Evolutionary conservation across 2,797 vertebrate species (phyloP), one percentile per base, ranked within the genome.

Genomic region (Petrocephalus schoutedeni): DNA sequence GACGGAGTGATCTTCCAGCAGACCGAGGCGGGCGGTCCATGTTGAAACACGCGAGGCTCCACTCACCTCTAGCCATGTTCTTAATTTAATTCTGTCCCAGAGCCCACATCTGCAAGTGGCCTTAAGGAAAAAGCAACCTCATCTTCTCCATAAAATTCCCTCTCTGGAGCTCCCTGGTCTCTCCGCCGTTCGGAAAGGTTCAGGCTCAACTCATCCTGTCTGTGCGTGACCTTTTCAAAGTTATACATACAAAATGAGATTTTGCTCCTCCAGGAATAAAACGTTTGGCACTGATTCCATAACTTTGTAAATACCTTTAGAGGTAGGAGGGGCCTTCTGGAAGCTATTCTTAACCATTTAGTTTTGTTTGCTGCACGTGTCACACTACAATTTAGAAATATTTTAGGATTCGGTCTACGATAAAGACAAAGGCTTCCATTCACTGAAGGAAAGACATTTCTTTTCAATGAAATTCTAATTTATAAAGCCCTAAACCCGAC

Each of bases 181-280:
- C 86, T 90, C 88, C 91, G 19, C 36, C 91, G 89, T 92, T 93
- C 91, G 87, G 88, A 87, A 91, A 64, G 87, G 91, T 93, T 93
- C 92, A 92, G 80, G 90, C 88, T 88, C 87, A 90, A 91, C 92
- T 90, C 90, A 90, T 91, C 93, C 93, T 91, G 92, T 94, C 91
- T 91, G 89, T 88, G 49, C 1, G 86, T 95, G 95, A 95, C 95
- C 94, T 96, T 95, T 95, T 93, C 92, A 93, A 94, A 94, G 92
- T 94, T 93, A 95, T 94, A 93, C 93, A 94, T 94, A 93, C 88
- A 91, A 92, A 94, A 95, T 94, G 91, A 95, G 94, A 94, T 92
- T 93, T 87, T 91, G 90, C 92, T 91, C 92, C 93, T 92, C 91
- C 89, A 93, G 94, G 92, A 94, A 90, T 91, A 90, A 87, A 90